Evolutionary conservation across 2,113 vertebrate genomes (phyloP).

Genomic region (Heloderma charlesbogerti): DNA sequence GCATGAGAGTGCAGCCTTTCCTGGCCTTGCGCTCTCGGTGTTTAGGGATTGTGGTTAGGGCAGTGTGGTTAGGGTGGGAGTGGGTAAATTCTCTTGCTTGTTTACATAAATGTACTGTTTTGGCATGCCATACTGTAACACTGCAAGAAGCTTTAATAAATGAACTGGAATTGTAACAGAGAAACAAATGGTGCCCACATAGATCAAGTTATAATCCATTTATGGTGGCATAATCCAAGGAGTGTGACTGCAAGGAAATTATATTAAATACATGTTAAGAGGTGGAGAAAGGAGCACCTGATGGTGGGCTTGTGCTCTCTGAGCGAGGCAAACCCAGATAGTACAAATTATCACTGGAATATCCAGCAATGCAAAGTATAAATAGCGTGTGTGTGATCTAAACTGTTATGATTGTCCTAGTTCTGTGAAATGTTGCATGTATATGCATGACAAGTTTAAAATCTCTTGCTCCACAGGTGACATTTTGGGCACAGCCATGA

Average conservation of each 20-base stretch:
- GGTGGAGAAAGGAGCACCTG: too few relatives aligned
- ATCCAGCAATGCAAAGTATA: not conserved
- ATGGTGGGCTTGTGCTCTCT: not conserved
- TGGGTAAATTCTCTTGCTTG: not conserved
- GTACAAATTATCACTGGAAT: not conserved
- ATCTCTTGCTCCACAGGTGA: constrained; percentile 78
- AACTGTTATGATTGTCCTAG: not conserved
- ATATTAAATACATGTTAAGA: not conserved
- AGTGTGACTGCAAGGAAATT: not conserved
- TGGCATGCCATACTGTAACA: not conserved
- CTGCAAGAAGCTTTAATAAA: not conserved
- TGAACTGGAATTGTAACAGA: too few relatives aligned
- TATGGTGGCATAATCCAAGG: not conserved
- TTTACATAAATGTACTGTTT: not conserved
- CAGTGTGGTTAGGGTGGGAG: not conserved
- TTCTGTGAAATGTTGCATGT: not conserved
- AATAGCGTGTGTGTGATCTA: not conserved
- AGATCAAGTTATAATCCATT: not conserved
- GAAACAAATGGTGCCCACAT: not conserved
- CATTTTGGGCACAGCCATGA: constrained; percentile 82
- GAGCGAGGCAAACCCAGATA: not conserved
- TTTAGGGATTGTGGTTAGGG: too few relatives aligned
- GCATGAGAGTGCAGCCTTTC: not conserved
- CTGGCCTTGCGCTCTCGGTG: too few relatives aligned
- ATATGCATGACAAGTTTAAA: not conserved